Evolutionary conservation across 2,888 invertebrate species (phyloP).

Genomic region (Ophioninae sp.): DNA sequence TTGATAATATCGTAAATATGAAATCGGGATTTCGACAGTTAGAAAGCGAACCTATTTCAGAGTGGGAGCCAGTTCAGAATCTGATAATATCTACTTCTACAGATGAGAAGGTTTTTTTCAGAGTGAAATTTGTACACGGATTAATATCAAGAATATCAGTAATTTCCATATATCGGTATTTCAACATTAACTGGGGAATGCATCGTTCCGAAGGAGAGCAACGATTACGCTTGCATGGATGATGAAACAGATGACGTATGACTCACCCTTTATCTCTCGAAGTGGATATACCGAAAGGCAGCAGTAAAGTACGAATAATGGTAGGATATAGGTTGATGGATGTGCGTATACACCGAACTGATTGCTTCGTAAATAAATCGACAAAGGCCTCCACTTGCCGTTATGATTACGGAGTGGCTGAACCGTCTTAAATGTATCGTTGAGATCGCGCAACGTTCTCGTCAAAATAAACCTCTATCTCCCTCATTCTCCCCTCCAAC

Average conservation of each 20-base stretch:
- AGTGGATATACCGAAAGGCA: neutral
- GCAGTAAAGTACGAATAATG: slow-evolving; percentile 28
- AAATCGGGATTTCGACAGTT: too few species aligned
- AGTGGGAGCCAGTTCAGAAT: too few species aligned
- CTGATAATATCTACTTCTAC: too few species aligned
- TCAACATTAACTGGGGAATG: neutral
- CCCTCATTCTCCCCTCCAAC: neutral
- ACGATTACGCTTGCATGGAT: neutral
- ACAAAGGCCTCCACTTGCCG: slow-evolving; percentile 48
- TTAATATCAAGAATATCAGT: too few species aligned
- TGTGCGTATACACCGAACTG: slow-evolving; percentile 47
- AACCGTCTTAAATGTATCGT: slow-evolving; percentile 13
- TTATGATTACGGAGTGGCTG: slow-evolving; percentile 57
- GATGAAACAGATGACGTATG: neutral
- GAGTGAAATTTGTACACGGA: too few species aligned
- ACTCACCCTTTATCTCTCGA: neutral
- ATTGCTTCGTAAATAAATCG: slow-evolving; percentile 43
- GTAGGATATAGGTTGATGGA: slow-evolving; percentile 58
- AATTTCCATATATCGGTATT: too few species aligned
- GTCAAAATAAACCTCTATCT: slow-evolving; percentile 17
- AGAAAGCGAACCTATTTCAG: too few species aligned
- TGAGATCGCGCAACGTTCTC: slow-evolving; percentile 29
- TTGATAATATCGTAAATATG: too few species aligned
- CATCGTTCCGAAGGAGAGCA: neutral
- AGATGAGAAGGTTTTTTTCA: too few species aligned